Conservation (phyloP, 2,888 invertebrate species). For the Hirtodrosophila trivittata region DNA sequence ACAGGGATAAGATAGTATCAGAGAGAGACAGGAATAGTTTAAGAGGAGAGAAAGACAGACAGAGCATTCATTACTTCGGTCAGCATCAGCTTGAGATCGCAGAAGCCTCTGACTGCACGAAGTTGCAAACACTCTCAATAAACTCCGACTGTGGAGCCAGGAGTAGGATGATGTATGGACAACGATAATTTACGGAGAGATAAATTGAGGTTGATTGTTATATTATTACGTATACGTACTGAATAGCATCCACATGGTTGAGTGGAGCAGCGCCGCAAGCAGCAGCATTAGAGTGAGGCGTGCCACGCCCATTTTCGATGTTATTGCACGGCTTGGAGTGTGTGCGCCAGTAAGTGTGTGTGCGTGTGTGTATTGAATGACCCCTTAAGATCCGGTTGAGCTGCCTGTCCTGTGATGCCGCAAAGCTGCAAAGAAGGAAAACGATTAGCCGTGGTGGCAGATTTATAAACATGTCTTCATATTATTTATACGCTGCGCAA, state of each 20-base stretch:
- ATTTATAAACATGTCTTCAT: constrained; percentile 26
- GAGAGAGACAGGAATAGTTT: constrained; percentile 1
- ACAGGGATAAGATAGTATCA: constrained; percentile 8
- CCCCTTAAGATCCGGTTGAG: constrained; percentile 2
- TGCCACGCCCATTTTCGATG: constrained; percentile 48
- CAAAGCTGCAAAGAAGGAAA: constrained; percentile 25
- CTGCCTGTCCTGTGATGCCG: constrained; percentile 3
- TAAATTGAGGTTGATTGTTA: background rate
- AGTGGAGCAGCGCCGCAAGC: constrained; percentile 65
- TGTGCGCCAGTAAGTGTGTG: constrained; percentile 7
- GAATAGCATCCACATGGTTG: constrained; percentile 81
- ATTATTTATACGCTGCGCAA: constrained; percentile 39
- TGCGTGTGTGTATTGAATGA: constrained; percentile 1
- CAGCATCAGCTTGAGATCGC: too few species aligned
- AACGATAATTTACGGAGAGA: constrained; percentile 6
- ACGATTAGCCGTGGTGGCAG: constrained; percentile 1
- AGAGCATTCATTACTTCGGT: too few species aligned
- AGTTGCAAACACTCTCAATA: too few species aligned
- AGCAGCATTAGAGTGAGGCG: constrained; percentile 40
- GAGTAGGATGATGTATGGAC: background rate
- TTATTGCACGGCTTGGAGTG: background rate
- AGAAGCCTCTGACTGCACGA: too few species aligned
- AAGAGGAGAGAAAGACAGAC: background rate
- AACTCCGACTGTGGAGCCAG: too few species aligned
- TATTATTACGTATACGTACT: constrained; percentile 79